A percentile compares a stretch with the other conserved stretches of the same genome.
phyloP scores from a whole-genome alignment of 2,113 vertebrate genomes.

The Nestor notabilis region DNA sequence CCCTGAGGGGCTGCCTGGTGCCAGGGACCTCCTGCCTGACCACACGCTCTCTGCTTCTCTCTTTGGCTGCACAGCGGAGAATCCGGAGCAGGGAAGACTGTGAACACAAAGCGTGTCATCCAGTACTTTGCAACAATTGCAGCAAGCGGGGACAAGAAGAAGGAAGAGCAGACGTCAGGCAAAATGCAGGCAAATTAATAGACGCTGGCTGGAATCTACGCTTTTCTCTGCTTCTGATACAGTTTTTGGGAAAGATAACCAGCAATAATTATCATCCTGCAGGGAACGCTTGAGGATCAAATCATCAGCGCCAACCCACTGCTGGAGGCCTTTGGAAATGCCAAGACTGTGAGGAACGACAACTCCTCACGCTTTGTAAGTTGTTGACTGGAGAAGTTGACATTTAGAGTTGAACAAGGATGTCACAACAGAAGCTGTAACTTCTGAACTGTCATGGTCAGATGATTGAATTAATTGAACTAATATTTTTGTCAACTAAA shows the following conservation, averaged over 20 bases:
- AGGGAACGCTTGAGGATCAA: slow-evolving; percentile 72
- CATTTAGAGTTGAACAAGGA: neutral
- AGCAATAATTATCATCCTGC: neutral
- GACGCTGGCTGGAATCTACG: too few relatives aligned
- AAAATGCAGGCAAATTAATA: slow-evolving; percentile 70
- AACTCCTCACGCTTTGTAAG: slow-evolving; percentile 80
- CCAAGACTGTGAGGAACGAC: slow-evolving; percentile 83
- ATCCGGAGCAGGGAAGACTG: slow-evolving; percentile 88
- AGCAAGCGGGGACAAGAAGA: neutral
- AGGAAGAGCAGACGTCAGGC: slow-evolving; percentile 11
- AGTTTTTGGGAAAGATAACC: neutral
- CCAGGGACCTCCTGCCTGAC: neutral
- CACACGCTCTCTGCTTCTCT: neutral
- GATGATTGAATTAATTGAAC: neutral
- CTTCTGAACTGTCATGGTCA: neutral
- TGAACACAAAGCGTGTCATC: slow-evolving; percentile 94
- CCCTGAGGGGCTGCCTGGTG: rapidly evolving
- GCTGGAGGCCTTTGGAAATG: slow-evolving; percentile 80
- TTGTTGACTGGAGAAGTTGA: neutral
- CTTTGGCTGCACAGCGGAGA: neutral
- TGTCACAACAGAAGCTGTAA: neutral
- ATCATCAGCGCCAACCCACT: slow-evolving; percentile 77
- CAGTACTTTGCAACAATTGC: slow-evolving; percentile 97
- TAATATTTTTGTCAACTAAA: neutral
- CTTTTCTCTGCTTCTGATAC: too few relatives aligned